Evolutionary conservation across 2,113 vertebrate species (phyloP), one percentile per base, ranked within the genome.

Genomic region (Thamnaconus septentrionalis): DNA sequence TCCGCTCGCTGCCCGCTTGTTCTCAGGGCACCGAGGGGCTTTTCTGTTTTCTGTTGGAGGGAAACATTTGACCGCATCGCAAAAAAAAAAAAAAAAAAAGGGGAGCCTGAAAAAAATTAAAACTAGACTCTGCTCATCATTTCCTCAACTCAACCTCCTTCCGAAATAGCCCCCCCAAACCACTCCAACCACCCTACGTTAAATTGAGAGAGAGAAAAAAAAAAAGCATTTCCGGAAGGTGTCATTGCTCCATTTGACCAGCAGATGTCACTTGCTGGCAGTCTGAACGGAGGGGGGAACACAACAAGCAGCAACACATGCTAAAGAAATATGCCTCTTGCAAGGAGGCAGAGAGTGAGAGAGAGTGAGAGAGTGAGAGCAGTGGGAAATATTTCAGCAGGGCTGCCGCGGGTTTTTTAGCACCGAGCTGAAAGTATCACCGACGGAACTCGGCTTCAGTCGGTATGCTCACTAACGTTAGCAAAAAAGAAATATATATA

Each of bases 231-330:
- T 10, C 65, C 18, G 41, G 39, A 54, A 69, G 73, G 76, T 75
- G 88, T 84, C 40, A 31, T 86, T 73, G 58, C 74, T 69, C 56
- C 55, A 5, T 55, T 63, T 43, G 84, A 63, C 87, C 85, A 73
- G 51, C 87, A 88, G 88, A 82, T 85, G 87, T 79, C 83, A 64
- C 82, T 80, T 87, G 76, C 66, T 72, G 79, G 82, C 78, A 86
- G 76, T n/a, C 12, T 61, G 70, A n/a, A n/a, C 9, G 48, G 48
- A n/a, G 18, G 18, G 18, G 62, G 57, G 8, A 12, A 50, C 44
- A 50, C 46, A 4, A 48, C n/a, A 31, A 31, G 44, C 59, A 58
- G 56, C 66, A 73, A 80, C 82, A 80, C 80, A 88, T 81, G 83
- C 69, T 76, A 80, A 85, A 84, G 66, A 78, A 71, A 82, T 82